Base-by-base conservation (phyloP, 2,888 invertebrate species). In the Crossocerus cetratus region DNA sequence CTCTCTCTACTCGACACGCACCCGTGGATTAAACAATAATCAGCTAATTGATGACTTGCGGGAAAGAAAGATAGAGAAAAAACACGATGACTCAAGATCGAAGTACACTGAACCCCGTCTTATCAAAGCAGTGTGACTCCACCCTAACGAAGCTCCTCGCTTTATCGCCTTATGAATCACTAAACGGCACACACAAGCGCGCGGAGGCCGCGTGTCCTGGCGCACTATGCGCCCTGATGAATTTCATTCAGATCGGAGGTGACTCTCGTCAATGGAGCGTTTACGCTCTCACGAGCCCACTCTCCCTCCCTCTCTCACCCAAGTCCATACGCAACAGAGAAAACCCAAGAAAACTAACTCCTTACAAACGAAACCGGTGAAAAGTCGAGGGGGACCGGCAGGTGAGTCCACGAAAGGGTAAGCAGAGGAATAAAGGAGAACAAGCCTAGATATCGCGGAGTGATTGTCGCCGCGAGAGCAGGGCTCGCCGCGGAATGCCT, bases 401-500 rank as follows among this genome's bases (percentile, higher is more conserved):
- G 4, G 16, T 13, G 3, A 16, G 49, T n/a, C 4, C 13, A 8
- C 43, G 14, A 16, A 49, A 49, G 0, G 2, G 14, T 16, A 49
- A 49, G 14, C 43, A 32, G 32, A 32, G 32, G 11, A 32, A 8
- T 3, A 32, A 32, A 32, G 1, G 8, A 32, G 23, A 32, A 8
- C 2, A 8, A 3, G 8, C 5, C 5, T 1, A 1, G 2, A 8
- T 32, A 32, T 32, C 2, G 8, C 5, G 11, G 5, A 32, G 8
- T 32, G 32, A 32, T 20, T 5, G 49, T 44, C n/a, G n/a, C n/a
- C n/a, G n/a, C n/a, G n/a, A 18, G 63, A 55, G 49, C 53, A 63
- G 20, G 20, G 56, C 23, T 60, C 18, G 45, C n/a, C 70, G 22
- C 18, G 78, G 84, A 84, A 84, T 84, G 79, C 71, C 16, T 16